A percentile compares a stretch with the other conserved stretches of the same genome.
Conservation (phyloP, 1,140 invertebrate species). For the Calliphora vicina region DNA sequence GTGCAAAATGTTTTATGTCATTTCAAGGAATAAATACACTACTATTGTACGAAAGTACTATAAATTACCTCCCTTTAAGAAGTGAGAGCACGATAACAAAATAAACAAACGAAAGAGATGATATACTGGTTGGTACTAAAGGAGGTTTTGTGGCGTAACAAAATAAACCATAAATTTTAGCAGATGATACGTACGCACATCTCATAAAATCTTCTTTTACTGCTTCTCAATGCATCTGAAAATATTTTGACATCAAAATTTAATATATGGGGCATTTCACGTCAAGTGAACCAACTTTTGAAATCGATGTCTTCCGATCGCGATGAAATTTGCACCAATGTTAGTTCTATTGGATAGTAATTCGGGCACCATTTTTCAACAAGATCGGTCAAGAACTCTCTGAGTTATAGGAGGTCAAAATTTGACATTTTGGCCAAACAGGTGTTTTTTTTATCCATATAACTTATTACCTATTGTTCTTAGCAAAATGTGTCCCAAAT, state of each 20-base stretch:
- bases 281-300: no score
- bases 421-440: no score
- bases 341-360: no score
- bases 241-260: neutral
- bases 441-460: no score
- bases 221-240: neutral
- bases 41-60: neutral
- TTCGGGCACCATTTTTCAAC: no score
- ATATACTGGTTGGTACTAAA: neutral
- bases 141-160: neutral
- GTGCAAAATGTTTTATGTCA: slow-evolving; percentile 16
- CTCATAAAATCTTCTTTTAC: neutral
- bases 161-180: neutral
- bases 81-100: neutral
- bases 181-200: neutral
- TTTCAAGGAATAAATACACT: neutral
- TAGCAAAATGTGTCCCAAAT: no score
- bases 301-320: no score
- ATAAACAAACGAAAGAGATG: neutral
- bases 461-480: no score
- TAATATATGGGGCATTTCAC: no score
- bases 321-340: no score
- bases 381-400: no score
- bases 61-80: slow-evolving; percentile 25
- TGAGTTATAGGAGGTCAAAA: no score